phyloP scores from a whole-genome alignment of 1,140 invertebrate species.

The Armadillidium nasatum region DNA sequence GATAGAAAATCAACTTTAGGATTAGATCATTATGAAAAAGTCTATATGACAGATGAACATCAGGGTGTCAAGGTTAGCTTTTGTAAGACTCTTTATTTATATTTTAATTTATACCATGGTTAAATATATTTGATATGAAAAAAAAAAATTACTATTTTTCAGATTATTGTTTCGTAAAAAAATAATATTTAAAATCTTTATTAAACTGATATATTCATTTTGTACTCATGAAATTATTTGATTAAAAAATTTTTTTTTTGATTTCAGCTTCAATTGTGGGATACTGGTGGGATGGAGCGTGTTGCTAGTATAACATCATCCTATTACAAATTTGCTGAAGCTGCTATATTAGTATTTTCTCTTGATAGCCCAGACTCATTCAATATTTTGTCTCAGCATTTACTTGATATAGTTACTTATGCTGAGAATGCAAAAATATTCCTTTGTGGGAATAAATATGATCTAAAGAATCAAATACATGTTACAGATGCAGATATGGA shows the following conservation, averaged over 20 bases:
- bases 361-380: constrained; percentile 85
- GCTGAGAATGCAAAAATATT: constrained; percentile 91
- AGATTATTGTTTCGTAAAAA: no score
- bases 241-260: background rate
- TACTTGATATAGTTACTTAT: constrained; percentile 84
- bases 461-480: constrained; percentile 64
- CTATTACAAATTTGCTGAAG: constrained; percentile 90
- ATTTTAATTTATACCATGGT: no score
- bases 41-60: constrained; percentile 66
- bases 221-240: no score
- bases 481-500: constrained; percentile 85
- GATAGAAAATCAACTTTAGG: constrained; percentile 84
- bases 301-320: constrained; percentile 88
- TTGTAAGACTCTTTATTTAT: background rate
- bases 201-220: no score
- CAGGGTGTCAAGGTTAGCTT: constrained; percentile 65
- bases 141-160: no score
- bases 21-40: constrained; percentile 80
- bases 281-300: constrained; percentile 89
- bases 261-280: constrained; percentile 80
- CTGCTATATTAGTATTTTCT: constrained; percentile 82
- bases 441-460: constrained; percentile 83
- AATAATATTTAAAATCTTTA: no score
- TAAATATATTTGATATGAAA: no score
- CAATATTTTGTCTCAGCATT: constrained; percentile 81